Percentiles rank a stretch among this genome's conserved stretches.
These are phyloP conservation scores for Mythimna loreyi DNA, from an alignment of 2,888 invertebrate species.

Conservation along the genomic window DNA sequence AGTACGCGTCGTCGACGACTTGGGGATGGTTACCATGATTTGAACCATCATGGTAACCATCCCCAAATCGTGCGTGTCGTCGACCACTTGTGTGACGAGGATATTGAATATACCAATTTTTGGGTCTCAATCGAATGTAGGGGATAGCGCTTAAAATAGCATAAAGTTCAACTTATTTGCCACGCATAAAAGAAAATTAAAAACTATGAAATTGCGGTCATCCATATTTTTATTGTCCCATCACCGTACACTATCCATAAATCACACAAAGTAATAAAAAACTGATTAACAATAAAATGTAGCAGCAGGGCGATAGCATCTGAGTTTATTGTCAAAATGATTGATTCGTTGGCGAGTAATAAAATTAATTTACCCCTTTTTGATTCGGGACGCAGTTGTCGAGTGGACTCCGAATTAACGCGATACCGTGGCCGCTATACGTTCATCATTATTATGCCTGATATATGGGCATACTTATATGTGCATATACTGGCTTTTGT, in stretches of 20 bases:
- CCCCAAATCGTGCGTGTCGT: too few relatives aligned
- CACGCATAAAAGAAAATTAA: background rate
- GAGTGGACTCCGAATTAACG: conserved; percentile 32
- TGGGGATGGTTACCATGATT: too few relatives aligned
- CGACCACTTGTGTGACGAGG: too few relatives aligned
- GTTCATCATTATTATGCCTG: conserved; percentile 24
- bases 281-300: conserved; percentile 63
- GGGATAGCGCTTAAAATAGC: too few relatives aligned
- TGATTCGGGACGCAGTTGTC: conserved; percentile 47
- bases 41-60: too few relatives aligned
- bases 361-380: conserved; percentile 63
- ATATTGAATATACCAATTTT: too few relatives aligned
- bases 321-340: conserved; percentile 69
- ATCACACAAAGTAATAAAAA: conserved; percentile 59
- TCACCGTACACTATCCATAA: conserved; percentile 42
- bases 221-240: conserved; percentile 14
- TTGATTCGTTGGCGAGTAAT: conserved; percentile 66
- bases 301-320: conserved; percentile 59
- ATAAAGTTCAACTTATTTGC: too few relatives aligned
- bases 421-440: conserved; percentile 21
- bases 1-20: too few relatives aligned
- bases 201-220: background rate
- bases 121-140: too few relatives aligned
- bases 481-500: background rate
- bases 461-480: background rate